phyloP scores from a whole-genome alignment of 2,113 vertebrate genomes.

The Vombatus ursinus region DNA sequence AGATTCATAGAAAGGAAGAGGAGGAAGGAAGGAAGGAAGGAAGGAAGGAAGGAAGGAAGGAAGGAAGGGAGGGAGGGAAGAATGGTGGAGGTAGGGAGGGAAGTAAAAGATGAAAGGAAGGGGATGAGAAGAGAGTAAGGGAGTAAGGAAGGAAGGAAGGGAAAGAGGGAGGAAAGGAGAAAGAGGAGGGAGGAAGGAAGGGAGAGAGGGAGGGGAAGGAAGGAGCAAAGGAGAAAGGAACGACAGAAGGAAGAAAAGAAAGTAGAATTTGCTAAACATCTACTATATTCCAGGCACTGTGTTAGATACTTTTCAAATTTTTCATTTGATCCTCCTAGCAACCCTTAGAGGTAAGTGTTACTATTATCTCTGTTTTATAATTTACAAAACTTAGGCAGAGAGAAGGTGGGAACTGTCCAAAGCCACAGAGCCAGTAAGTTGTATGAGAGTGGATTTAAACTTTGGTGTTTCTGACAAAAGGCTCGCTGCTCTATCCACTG shows the following conservation, averaged over 20 bases:
- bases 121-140: too few species aligned
- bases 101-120: too few species aligned
- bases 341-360: neutral
- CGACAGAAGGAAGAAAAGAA: neutral
- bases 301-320: neutral
- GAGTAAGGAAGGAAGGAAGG: neutral
- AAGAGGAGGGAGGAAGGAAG: rapidly evolving
- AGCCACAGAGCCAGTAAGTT: neutral
- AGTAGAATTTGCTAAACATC: neutral
- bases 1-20: neutral
- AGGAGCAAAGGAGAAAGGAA: neutral
- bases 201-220: neutral
- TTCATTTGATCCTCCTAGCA: neutral
- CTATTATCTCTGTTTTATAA: neutral
- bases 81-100: too few species aligned
- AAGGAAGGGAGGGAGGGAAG: too few species aligned
- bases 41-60: neutral
- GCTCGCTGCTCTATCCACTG: neutral
- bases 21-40: neutral
- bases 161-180: neutral
- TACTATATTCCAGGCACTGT: neutral
- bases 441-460: neutral
- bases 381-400: neutral
- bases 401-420: neutral
- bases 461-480: neutral